A percentile compares a stretch with the other conserved stretches of the same genome.
These are phyloP conservation scores for Dryoscopus gambensis DNA, from an alignment of 2,113 vertebrate species.

Conservation along the genomic window DNA sequence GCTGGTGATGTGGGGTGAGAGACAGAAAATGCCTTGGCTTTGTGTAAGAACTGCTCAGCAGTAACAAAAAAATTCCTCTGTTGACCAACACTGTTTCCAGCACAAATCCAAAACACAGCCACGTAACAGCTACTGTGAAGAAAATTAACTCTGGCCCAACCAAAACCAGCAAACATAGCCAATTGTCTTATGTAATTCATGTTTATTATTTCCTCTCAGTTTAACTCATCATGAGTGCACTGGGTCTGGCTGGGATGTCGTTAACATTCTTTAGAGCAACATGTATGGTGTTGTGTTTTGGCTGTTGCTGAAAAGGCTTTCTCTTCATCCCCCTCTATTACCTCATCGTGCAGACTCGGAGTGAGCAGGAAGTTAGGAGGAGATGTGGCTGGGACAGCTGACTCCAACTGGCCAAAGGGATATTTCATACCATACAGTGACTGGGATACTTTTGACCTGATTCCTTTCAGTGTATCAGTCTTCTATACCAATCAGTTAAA, in stretches of 20 bases:
- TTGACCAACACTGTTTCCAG: neutral
- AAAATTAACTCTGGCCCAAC: neutral
- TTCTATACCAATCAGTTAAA: neutral
- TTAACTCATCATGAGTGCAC: neutral
- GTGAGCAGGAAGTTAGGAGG: neutral
- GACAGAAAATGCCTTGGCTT: neutral
- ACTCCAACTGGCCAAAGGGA: neutral
- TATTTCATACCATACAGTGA: neutral
- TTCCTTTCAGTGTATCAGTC: neutral
- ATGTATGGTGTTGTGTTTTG: neutral
- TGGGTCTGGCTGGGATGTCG: neutral
- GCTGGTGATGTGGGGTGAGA: neutral
- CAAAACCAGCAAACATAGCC: neutral
- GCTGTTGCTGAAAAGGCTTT: neutral
- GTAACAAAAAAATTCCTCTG: neutral
- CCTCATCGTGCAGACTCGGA: fast-evolving
- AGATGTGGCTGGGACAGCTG: neutral
- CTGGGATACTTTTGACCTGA: neutral
- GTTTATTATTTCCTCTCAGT: neutral
- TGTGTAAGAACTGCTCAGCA: neutral
- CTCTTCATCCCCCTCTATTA: neutral
- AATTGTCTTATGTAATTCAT: neutral
- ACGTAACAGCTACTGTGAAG: neutral
- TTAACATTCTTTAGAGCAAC: neutral
- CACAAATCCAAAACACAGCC: neutral